Evolutionary conservation across 2,113 vertebrate genomes (phyloP), one percentile per base, ranked within the genome.

Genomic region (Heliornis fulica): DNA sequence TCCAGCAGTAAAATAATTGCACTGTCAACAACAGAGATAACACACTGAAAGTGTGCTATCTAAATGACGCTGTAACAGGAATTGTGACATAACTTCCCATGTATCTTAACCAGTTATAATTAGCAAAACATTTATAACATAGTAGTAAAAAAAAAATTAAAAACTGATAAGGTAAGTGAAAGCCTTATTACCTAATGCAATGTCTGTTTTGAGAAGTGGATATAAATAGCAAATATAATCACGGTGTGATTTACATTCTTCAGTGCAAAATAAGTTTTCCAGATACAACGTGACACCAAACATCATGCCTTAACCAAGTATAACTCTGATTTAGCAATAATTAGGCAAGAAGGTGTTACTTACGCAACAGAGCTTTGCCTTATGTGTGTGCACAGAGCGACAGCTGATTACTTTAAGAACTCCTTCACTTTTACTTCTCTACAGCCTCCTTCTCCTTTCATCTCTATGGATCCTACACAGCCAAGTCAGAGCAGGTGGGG

Each of bases 1-100:
- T 83, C 54, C 69, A 83, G 56, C 53, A 60, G 41, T 72, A 64
- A 91, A 96, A 96, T 16, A 81, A 83, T 53, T 56, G 75, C 61
- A 76, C 43, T 74, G 40, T 61, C 57, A 80, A 68, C 46, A 86
- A 81, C 4, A 63, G 29, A 91, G 66, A 83, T n/a, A 94, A 46
- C 18, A 79, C 54, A 57, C 18, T 31, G 87, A 74, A 90, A 88
- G 75, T n/a, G n/a, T n/a, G n/a, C n/a, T n/a, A n/a, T n/a, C n/a
- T n/a, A n/a, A 86, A 85, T 4, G 63, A 60, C 36, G 45, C 56
- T 92, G 56, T 29, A 83, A 66, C 25, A 38, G 34, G 16, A 87
- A 87, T 84, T 65, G 34, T 50, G 57, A 77, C 86, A 87, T 83
- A 69, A 32, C 3, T 3, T 65, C 56, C 92, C 22, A 57, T 45